Conservation (phyloP, 2,888 invertebrate genomes). For the Blera fallax region DNA sequence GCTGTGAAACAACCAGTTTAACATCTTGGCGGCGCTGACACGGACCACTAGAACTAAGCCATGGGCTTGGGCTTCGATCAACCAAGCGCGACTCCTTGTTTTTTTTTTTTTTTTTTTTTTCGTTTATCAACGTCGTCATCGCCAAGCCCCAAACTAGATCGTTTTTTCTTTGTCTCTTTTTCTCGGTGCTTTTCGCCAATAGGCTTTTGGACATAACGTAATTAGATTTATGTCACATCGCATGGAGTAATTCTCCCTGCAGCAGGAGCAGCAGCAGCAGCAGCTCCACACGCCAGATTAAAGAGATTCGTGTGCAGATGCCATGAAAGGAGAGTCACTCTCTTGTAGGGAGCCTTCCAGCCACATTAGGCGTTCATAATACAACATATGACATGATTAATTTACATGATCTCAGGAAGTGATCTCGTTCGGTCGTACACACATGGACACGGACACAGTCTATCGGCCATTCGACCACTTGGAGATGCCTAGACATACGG, state of each 20-base stretch:
- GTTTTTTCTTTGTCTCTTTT: not conserved
- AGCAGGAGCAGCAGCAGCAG: not conserved
- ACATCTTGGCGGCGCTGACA: slow-evolving; percentile 53
- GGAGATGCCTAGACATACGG: slow-evolving; percentile 58
- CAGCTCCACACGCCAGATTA: slow-evolving; percentile 43
- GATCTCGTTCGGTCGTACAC: slow-evolving; percentile 55
- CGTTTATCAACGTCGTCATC: slow-evolving; percentile 36
- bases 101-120: slow-evolving; percentile 35
- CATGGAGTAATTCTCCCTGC: slow-evolving; percentile 37
- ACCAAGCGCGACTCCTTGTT: slow-evolving; percentile 17
- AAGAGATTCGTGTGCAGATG: slow-evolving; percentile 21
- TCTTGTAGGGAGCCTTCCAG: slow-evolving; percentile 57
- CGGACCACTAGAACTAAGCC: slow-evolving; percentile 35
- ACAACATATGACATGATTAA: slow-evolving; percentile 73
- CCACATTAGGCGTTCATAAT: slow-evolving; percentile 71
- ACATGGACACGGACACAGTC: slow-evolving; percentile 23
- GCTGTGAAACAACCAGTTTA: slow-evolving; percentile 53
- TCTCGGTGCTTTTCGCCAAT: slow-evolving; percentile 15
- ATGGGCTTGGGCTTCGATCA: not conserved
- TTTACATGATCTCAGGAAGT: slow-evolving; percentile 73
- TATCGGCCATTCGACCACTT: slow-evolving; percentile 6
- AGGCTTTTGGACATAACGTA: slow-evolving; percentile 63
- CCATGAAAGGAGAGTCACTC: slow-evolving; percentile 33
- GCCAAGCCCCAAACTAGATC: slow-evolving; percentile 9
- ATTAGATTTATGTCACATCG: slow-evolving; percentile 73